These are phyloP conservation scores for Pterophyllum scalare DNA, from an alignment of 2,113 vertebrate species.

Conservation along the genomic window DNA sequence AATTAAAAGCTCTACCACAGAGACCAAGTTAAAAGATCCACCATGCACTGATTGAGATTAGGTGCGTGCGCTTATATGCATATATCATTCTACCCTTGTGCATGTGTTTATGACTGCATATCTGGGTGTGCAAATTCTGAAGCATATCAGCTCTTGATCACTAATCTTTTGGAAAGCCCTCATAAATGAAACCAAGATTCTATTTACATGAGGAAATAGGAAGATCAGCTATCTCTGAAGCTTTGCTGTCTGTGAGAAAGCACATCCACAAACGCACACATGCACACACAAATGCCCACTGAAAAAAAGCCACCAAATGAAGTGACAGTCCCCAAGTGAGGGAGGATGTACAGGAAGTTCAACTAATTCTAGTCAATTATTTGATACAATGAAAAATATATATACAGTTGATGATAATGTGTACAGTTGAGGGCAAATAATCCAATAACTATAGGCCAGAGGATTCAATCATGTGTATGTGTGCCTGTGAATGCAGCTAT, in stretches of 20 bases:
- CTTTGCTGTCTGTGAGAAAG: slow-evolving; percentile 7
- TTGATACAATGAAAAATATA: slow-evolving; percentile 71
- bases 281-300: neutral
- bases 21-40: neutral
- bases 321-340: slow-evolving; percentile 42
- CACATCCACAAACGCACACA: neutral
- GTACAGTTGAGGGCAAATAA: slow-evolving; percentile 37
- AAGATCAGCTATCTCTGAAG: slow-evolving; percentile 51
- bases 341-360: slow-evolving; percentile 24
- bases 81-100: neutral
- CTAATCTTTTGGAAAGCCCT: slow-evolving; percentile 43
- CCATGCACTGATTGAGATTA: neutral
- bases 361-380: slow-evolving; percentile 66
- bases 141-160: slow-evolving; percentile 46
- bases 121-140: slow-evolving; percentile 3
- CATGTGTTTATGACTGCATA: neutral
- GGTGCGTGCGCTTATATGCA: neutral
- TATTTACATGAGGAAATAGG: slow-evolving; percentile 73
- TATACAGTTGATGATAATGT: slow-evolving; percentile 41
- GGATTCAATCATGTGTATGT: slow-evolving; percentile 32
- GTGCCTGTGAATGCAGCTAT: slow-evolving; percentile 26
- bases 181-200: slow-evolving; percentile 52
- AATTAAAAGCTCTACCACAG: slow-evolving; percentile 19
- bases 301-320: slow-evolving; percentile 17
- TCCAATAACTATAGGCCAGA: slow-evolving; percentile 50